Evolutionary conservation across 2,113 vertebrate species (phyloP).

Genomic region (Scopus umbretta): DNA sequence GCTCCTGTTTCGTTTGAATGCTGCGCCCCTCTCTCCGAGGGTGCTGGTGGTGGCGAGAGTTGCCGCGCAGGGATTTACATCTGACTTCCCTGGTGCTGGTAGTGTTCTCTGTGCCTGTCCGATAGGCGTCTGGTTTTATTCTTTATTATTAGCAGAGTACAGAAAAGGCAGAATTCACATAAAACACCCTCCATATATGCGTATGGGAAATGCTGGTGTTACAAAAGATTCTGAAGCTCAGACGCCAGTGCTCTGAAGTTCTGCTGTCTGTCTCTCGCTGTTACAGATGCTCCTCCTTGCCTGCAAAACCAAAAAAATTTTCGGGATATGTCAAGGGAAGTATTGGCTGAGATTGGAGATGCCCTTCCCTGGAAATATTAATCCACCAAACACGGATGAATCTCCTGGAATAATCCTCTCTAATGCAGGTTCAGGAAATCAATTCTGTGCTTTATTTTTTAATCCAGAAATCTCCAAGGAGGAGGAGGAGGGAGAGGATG

Average conservation of each 20-base stretch:
- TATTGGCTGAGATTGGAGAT: background rate
- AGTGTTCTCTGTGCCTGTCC: background rate
- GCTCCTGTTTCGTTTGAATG: accelerated
- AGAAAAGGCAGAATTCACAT: background rate
- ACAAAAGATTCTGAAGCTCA: background rate
- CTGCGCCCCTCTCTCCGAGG: background rate
- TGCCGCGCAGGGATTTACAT: background rate
- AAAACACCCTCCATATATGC: background rate
- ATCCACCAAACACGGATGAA: slow-evolving; percentile 10
- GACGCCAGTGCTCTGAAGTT: background rate
- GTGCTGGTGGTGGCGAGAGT: background rate
- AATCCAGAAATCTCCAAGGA: slow-evolving; percentile 63
- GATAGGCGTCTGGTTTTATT: background rate
- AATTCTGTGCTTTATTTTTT: slow-evolving; percentile 55
- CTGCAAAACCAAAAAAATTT: background rate
- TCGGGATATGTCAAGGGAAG: background rate
- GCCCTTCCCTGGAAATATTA: slow-evolving; percentile 37
- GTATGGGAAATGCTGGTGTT: background rate
- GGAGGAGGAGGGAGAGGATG: background rate
- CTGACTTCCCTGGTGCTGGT: background rate
- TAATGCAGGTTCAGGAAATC: slow-evolving; percentile 53
- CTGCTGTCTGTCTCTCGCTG: background rate
- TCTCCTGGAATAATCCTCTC: slow-evolving; percentile 56
- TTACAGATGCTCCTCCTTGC: background rate
- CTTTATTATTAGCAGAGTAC: background rate